Base-by-base conservation (phyloP, 2,797 vertebrate species). In the Varecia variegata region DNA sequence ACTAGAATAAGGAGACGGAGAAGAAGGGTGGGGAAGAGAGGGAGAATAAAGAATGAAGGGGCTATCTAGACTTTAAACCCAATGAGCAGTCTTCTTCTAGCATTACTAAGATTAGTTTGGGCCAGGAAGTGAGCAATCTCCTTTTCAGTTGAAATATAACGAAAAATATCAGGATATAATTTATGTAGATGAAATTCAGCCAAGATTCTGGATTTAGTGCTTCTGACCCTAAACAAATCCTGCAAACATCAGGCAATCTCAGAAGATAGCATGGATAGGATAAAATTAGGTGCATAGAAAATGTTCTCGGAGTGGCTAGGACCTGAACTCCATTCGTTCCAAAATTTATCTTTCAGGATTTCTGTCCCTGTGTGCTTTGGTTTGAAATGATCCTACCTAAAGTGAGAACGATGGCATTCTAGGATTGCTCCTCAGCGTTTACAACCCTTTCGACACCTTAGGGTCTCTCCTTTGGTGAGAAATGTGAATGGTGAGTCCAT, bases 71-170 rank as follows among this genome's bases (percentile, higher is more conserved):
- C 21, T 85, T 94, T 40, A 93, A 77, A 77, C 20, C 30, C 73
- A 58, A 32, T 7, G n/a, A 87, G 40, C 65, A 70, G 56, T 40
- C 43, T 45, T 58, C 68, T 47, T 58, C 70, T 50, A 50, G 25
- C 20, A 45, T 65, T 77, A 50, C 54, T 52, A 67, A 62, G 45
- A 70, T 71, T 14, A 81, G 3, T 4, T 87, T 76, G 92, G 67
- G 23, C 17, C 68, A 95, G 62, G 68, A 97, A 96, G 40, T 58
- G 60, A 80, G 20, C n/a, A 95, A 47, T 84, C 45, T 60, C 43
- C 88, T 94, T 91, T 93, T 82, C 21, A 85, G 50, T 40, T 82
- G 73, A 94, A 95, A 73, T 71, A 7, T 45, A 76, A 87, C 40
- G 50, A 60, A 58, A 83, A 70, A 54, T n/a, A 47, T 15, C 40